Conservation (phyloP, 30 jellyfish, hydroid and myxozoan species). For the Rhopilema esculentum region DNA sequence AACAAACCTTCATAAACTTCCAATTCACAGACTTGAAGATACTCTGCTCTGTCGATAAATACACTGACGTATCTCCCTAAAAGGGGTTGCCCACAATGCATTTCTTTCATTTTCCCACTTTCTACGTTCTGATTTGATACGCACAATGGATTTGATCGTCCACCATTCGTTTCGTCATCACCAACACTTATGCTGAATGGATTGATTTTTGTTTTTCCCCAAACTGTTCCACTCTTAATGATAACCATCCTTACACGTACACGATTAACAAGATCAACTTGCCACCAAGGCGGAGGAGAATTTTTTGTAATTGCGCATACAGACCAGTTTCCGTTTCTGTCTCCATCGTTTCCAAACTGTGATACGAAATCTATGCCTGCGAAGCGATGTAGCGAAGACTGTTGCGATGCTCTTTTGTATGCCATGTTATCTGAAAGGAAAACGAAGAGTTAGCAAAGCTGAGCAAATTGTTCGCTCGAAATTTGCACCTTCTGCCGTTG, state of each 20-base stretch:
- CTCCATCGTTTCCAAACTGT: not conserved
- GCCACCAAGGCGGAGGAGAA: slow-evolving; percentile 3
- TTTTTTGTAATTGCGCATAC: not conserved
- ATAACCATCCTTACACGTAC: not conserved
- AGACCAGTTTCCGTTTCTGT: not conserved
- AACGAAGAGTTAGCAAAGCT: no score
- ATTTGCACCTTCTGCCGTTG: no score
- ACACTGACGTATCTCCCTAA: slow-evolving; percentile 5
- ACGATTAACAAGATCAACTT: not conserved
- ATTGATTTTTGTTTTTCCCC: not conserved
- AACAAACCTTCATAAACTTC: not conserved
- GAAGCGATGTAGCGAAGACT: not conserved
- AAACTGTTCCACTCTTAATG: not conserved
- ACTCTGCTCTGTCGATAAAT: not conserved
- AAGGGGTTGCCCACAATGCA: not conserved
- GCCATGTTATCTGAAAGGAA: not conserved
- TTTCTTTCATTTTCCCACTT: not conserved
- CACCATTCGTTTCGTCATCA: not conserved
- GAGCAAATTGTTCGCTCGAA: no score
- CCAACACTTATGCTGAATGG: slow-evolving; percentile 10
- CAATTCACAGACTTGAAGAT: not conserved
- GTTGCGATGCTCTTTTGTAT: not conserved
- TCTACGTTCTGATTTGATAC: not conserved
- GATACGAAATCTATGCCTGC: not conserved
- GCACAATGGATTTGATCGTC: not conserved